Percentiles rank a stretch among this genome's conserved stretches.
Evolutionary conservation across 2,888 invertebrate species (phyloP).

Genomic region (Pheosia gnoma): DNA sequence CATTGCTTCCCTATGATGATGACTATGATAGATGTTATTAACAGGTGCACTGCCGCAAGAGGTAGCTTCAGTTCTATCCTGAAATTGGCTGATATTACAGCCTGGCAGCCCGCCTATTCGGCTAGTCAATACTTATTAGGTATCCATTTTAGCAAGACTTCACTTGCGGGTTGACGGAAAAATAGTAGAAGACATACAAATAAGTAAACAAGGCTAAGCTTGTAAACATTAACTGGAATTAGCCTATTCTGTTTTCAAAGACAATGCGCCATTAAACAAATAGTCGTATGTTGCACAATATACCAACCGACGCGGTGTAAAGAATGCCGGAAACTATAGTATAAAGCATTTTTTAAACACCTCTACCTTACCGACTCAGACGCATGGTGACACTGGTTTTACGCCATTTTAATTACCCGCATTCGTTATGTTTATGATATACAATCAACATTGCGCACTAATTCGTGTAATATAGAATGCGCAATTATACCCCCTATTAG

Average conservation of each 20-base stretch:
- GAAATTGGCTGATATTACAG: no score
- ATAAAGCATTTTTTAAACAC: neutral
- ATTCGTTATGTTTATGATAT: slow-evolving; percentile 19
- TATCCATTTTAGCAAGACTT: no score
- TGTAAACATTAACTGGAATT: neutral
- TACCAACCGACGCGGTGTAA: neutral
- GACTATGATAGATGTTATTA: no score
- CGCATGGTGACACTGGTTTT: neutral
- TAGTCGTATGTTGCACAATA: slow-evolving; percentile 13
- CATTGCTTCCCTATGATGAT: no score
- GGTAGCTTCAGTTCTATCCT: no score
- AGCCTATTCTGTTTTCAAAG: neutral
- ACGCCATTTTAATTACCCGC: slow-evolving; percentile 17
- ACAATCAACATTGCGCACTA: slow-evolving; percentile 24
- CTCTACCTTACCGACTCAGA: neutral
- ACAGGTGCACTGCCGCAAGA: no score
- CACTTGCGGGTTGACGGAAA: neutral
- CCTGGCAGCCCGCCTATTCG: no score
- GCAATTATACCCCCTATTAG: neutral
- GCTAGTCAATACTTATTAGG: no score
- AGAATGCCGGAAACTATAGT: slow-evolving; percentile 23
- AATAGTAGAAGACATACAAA: neutral
- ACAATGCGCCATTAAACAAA: slow-evolving; percentile 24
- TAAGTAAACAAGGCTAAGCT: neutral
- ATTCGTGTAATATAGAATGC: slow-evolving; percentile 1